A percentile compares a stretch with the other conserved stretches of the same genome.
phyloP scores from a whole-genome alignment of 2,888 invertebrate genomes.

The Pristionchus exspectatus region DNA sequence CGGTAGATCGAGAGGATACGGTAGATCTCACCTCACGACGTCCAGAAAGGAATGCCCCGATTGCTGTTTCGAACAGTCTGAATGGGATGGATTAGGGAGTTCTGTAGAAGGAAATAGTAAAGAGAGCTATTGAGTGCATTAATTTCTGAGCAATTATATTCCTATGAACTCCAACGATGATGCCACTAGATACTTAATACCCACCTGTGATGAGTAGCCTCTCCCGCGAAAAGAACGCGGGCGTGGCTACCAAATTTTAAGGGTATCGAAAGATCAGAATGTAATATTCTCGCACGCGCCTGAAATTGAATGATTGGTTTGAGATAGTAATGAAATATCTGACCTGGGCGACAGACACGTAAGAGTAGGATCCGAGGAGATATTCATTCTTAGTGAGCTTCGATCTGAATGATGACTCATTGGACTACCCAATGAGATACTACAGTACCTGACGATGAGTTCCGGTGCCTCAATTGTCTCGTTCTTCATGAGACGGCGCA shows the following conservation, averaged over 20 bases:
- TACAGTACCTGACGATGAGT: conserved; percentile 60
- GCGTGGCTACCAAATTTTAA: conserved; percentile 66
- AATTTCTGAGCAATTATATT: no score
- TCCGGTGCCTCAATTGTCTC: conserved; percentile 62
- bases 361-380: conserved; percentile 74
- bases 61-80: conserved; percentile 74
- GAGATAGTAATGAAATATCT: no score
- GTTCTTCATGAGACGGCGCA: conserved; percentile 68
- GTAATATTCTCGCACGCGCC: conserved; percentile 63
- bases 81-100: background rate
- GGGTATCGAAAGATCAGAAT: conserved; percentile 68
- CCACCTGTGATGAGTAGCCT: conserved; percentile 75
- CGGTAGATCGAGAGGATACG: background rate
- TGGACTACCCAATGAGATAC: no score
- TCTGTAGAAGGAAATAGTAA: no score
- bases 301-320: conserved; percentile 56
- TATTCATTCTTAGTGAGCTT: conserved; percentile 70
- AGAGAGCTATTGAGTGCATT: no score
- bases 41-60: conserved; percentile 73
- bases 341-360: conserved; percentile 64
- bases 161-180: no score
- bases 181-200: background rate
- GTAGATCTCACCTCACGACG: conserved; percentile 66
- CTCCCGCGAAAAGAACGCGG: conserved; percentile 73
- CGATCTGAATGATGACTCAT: conserved; percentile 59